These are phyloP conservation scores for Oreochromis aureus DNA, from an alignment of 2,113 vertebrate genomes.

Conservation along the genomic window DNA sequence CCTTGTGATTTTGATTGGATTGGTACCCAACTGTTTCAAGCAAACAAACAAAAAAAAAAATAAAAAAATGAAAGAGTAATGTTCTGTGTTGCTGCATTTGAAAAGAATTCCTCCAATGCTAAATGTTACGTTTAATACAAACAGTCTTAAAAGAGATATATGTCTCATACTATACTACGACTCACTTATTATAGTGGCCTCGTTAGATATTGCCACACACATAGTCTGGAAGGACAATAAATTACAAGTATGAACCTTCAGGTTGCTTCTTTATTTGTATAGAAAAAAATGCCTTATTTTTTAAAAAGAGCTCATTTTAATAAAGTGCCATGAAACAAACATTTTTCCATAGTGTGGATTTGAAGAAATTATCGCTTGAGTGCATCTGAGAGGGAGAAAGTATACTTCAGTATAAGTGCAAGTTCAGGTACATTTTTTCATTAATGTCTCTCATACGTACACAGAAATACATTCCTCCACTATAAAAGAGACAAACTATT, in stretches of 20 bases:
- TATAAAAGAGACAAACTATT: slow-evolving; percentile 26
- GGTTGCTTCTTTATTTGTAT: background rate
- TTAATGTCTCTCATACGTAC: background rate
- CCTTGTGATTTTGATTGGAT: background rate
- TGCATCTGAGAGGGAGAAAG: background rate
- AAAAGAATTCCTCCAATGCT: background rate
- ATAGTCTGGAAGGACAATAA: background rate
- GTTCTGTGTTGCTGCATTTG: background rate
- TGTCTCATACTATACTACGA: background rate
- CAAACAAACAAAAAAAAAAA: background rate
- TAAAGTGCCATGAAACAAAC: background rate
- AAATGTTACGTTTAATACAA: background rate
- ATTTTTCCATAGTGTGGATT: background rate
- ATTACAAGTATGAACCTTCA: background rate
- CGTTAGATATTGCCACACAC: background rate
- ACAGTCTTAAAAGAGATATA: background rate
- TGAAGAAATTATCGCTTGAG: background rate
- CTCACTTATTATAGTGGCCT: background rate
- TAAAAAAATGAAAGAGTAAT: background rate
- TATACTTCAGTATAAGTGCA: background rate
- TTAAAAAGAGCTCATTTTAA: background rate
- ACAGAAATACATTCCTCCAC: slow-evolving; percentile 3
- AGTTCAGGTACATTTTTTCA: background rate
- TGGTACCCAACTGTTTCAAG: background rate
- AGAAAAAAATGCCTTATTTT: background rate